Conservation (phyloP, 2,113 vertebrate genomes). For the Gadus macrocephalus region DNA sequence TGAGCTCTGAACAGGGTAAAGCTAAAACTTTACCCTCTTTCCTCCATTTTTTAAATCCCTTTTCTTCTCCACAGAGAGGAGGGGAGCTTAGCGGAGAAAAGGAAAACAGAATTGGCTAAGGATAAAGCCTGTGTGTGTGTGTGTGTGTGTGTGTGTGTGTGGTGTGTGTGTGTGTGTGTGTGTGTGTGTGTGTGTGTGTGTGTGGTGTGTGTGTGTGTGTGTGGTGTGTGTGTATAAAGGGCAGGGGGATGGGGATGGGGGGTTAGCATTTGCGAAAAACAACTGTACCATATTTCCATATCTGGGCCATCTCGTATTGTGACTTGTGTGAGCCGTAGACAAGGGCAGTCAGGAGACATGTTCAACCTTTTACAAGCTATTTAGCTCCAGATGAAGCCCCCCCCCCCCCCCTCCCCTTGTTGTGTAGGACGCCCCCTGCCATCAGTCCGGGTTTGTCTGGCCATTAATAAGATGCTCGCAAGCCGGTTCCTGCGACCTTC, state of each 20-base stretch:
- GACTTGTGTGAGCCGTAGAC: not conserved
- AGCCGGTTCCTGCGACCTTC: too few species aligned
- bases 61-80: not conserved
- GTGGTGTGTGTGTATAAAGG: not conserved
- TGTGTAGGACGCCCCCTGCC: not conserved
- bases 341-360: not conserved
- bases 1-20: conserved; percentile 44
- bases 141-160: too few species aligned
- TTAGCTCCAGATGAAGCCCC: not conserved
- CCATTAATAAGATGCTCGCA: conserved; percentile 9
- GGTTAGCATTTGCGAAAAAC: not conserved
- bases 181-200: not conserved
- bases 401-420: not conserved
- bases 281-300: not conserved
- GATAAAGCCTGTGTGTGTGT: not conserved
- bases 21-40: conserved; percentile 30
- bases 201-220: not conserved
- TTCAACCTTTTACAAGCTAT: too few species aligned
- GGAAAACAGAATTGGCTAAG: not conserved
- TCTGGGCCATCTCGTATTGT: not conserved
- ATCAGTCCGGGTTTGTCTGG: not conserved
- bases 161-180: not conserved
- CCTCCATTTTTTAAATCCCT: conserved; percentile 12
- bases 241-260: too few species aligned
- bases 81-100: not conserved